Percentiles rank a stretch among this genome's conserved stretches.
Conservation (phyloP, 2,797 vertebrate genomes). For the Ibycter americanus region DNA sequence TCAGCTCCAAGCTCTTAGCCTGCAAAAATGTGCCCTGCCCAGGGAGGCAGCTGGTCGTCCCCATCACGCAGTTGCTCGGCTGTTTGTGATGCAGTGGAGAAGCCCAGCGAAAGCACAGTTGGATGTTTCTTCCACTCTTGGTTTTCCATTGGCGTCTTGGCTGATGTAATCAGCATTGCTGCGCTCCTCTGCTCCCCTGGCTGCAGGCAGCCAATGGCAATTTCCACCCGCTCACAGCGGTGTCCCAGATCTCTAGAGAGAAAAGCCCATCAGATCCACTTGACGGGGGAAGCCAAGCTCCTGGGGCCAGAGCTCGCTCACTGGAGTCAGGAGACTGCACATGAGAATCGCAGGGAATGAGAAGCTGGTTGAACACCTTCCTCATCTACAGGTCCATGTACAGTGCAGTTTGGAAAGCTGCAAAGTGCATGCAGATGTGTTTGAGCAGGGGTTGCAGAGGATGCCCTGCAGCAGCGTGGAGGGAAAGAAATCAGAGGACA, state of each 20-base stretch:
- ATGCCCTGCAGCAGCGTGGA: background rate
- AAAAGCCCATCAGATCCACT: background rate
- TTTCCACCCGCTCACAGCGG: background rate
- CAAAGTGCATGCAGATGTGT: background rate
- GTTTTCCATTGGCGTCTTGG: background rate
- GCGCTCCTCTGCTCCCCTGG: background rate
- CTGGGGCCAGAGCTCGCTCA: fast-evolving
- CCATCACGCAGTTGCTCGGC: background rate
- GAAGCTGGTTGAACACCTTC: background rate
- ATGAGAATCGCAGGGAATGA: fast-evolving
- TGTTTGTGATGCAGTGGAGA: background rate
- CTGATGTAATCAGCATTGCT: background rate
- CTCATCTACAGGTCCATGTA: no score
- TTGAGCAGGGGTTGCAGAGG: background rate
- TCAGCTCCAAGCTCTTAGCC: background rate
- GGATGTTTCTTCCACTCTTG: background rate
- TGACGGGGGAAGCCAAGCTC: background rate
- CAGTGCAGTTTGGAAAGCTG: background rate
- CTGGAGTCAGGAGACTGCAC: background rate
- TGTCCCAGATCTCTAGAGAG: background rate
- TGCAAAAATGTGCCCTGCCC: background rate
- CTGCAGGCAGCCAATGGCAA: background rate
- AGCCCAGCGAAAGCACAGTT: background rate
- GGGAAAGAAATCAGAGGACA: background rate
- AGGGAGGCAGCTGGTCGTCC: background rate